These are phyloP conservation scores for Molossus molossus DNA, from an alignment of 2,797 vertebrate genomes.

Conservation along the genomic window DNA sequence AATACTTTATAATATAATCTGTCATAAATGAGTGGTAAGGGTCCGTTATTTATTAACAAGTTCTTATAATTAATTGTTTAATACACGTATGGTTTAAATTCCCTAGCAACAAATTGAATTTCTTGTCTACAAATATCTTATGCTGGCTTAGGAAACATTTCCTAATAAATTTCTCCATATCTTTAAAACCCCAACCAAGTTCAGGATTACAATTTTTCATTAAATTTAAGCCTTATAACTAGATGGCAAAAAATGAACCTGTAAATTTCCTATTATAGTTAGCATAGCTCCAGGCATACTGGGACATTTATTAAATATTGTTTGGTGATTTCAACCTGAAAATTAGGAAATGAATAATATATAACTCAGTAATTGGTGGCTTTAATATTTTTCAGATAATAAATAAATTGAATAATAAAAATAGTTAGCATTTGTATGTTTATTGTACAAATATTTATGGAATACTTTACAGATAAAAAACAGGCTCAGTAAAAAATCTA, in stretches of 20 bases:
- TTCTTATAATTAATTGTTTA: conserved; percentile 64
- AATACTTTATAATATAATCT: conserved; percentile 48
- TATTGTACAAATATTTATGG: conserved; percentile 63
- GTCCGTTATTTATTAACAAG: conserved; percentile 24
- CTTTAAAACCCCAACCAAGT: conserved; percentile 43
- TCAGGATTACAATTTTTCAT: conserved; percentile 66
- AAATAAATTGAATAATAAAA: conserved; percentile 70
- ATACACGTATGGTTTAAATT: conserved; percentile 38
- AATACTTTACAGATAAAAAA: conserved; percentile 70
- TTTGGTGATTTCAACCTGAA: conserved; percentile 65
- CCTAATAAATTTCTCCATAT: conserved; percentile 31
- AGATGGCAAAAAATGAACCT: conserved; percentile 55
- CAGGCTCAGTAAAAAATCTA: not conserved
- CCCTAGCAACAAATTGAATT: conserved; percentile 52
- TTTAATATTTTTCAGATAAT: conserved; percentile 74
- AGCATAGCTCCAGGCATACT: not conserved
- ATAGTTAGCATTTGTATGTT: conserved; percentile 6
- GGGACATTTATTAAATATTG: conserved; percentile 69
- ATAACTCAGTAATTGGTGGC: conserved; percentile 59
- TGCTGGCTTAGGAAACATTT: conserved; percentile 48
- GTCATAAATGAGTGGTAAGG: not conserved
- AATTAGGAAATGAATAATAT: conserved; percentile 70
- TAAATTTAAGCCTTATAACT: conserved; percentile 68
- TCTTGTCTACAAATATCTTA: conserved; percentile 39
- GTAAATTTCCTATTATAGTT: conserved; percentile 69